Evolutionary conservation across 2,888 invertebrate species (phyloP), one percentile per base, ranked within the genome.

Genomic region (Ypsolopha sequella): DNA sequence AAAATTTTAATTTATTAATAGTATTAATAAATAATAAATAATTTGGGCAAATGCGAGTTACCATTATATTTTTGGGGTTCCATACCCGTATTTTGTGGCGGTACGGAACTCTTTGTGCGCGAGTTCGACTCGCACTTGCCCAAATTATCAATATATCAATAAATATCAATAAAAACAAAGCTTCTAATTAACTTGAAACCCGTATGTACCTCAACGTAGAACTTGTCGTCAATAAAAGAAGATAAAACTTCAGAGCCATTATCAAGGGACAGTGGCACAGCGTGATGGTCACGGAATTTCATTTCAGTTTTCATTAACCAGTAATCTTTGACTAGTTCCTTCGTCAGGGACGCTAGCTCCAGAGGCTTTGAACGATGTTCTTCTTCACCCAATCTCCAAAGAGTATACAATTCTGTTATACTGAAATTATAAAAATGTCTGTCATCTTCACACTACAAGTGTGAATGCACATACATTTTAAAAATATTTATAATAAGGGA

Each of bases 321-420:
- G 24, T 24, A 24, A 24, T 24, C 24, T 24, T 24, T 24, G 2
- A 24, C 2, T 24, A 24, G 24, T 24, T 24, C 24, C 24, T 24
- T 24, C 24, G 57, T 11, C 11, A 11, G 13, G 0, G 48, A 45
- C 51, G 53, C 62, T 7, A 73, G 7, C 6, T 53, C 13, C 54
- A 65, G 60, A 1, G 52, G 61, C 47, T 63, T 49, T 0, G 80
- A 78, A 36, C 59, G 53, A 50, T 72, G 71, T 24, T 57, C 62
- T 52, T 71, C 67, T 1, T 67, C 61, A 0, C 63, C 65, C 13
- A 79, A 54, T 36, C 52, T 60, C 80, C 80, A 82, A 57, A 66
- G 65, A 10, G 70, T 73, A 52, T 78, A 82, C 39, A 82, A 48
- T 14, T 80, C 65, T 6, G 68, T 59, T 56, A 81, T 66, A 46